These are phyloP conservation scores for Antedon mediterranea DNA, from an alignment of 53 echinoderm and acorn worm genomes.

Conservation along the genomic window DNA sequence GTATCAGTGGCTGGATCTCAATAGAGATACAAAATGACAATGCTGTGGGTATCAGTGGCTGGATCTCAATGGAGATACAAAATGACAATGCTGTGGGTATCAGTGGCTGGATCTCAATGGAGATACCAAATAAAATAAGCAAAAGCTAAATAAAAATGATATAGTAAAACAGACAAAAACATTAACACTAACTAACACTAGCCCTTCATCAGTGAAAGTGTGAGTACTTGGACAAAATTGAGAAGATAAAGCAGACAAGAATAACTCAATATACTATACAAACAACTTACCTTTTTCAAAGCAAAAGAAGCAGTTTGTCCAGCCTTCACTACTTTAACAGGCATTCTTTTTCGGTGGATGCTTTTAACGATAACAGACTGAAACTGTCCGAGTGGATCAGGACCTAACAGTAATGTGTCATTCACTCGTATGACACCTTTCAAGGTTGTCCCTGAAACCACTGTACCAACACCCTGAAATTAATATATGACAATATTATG, in stretches of 20 bases:
- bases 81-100: too few relatives aligned
- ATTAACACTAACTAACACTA: too few relatives aligned
- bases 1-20: too few relatives aligned
- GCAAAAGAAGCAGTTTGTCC: slow-evolving; percentile 98
- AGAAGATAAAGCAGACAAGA: not conserved
- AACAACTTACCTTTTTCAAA: slow-evolving; percentile 75
- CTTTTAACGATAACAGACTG: slow-evolving; percentile 88
- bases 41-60: too few relatives aligned
- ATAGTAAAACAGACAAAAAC: too few relatives aligned
- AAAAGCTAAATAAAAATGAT: too few relatives aligned
- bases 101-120: too few relatives aligned
- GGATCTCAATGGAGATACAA: too few relatives aligned
- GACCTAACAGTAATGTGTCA: slow-evolving; percentile 72
- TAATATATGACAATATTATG: not conserved
- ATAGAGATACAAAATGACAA: too few relatives aligned
- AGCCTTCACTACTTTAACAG: slow-evolving; percentile 76
- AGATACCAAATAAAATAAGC: too few relatives aligned
- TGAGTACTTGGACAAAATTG: too few relatives aligned
- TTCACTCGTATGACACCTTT: slow-evolving; percentile 74
- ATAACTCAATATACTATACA: not conserved
- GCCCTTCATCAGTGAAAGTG: too few relatives aligned
- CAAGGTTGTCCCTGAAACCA: slow-evolving; percentile 84
- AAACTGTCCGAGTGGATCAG: slow-evolving; percentile 77
- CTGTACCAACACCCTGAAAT: slow-evolving; percentile 88
- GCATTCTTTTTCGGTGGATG: slow-evolving; percentile 92